Conservation (phyloP, 2,797 vertebrate genomes). For the Zalophus californianus region DNA sequence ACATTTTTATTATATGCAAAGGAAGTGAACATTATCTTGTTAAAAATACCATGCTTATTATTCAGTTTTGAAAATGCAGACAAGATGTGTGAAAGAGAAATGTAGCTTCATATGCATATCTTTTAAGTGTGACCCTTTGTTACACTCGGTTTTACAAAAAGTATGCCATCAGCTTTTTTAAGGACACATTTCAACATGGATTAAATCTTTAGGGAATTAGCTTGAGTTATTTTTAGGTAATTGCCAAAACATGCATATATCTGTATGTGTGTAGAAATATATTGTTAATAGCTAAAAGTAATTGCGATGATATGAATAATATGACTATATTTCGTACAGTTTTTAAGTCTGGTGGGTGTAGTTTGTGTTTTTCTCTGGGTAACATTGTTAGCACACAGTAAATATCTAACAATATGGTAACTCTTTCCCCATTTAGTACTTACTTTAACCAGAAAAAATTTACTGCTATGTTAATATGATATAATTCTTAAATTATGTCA, state of each 20-base stretch:
- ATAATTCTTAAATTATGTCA: constrained; percentile 42
- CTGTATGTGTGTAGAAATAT: not conserved
- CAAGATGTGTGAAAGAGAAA: constrained; percentile 48
- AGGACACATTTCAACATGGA: constrained; percentile 29
- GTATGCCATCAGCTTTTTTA: not conserved
- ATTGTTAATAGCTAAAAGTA: constrained; percentile 41
- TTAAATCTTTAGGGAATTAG: constrained; percentile 33
- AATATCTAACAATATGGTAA: constrained; percentile 39
- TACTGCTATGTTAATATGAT: constrained; percentile 50
- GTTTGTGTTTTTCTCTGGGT: constrained; percentile 44
- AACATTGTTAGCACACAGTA: constrained; percentile 29
- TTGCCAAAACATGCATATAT: constrained; percentile 24
- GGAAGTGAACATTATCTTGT: constrained; percentile 64
- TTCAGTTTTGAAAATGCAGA: constrained; percentile 65
- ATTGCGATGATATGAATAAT: constrained; percentile 41
- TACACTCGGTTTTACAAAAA: not conserved
- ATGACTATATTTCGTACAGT: constrained; percentile 20
- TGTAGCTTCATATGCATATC: not conserved
- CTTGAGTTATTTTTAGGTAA: constrained; percentile 69
- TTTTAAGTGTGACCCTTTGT: not conserved
- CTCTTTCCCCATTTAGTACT: constrained; percentile 16
- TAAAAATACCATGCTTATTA: constrained; percentile 73
- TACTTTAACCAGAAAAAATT: constrained; percentile 53
- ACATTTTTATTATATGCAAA: constrained; percentile 64
- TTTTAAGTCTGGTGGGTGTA: constrained; percentile 8